Evolutionary conservation across 2,797 vertebrate genomes (phyloP).

Genomic region (Melanogrammus aeglefinus): DNA sequence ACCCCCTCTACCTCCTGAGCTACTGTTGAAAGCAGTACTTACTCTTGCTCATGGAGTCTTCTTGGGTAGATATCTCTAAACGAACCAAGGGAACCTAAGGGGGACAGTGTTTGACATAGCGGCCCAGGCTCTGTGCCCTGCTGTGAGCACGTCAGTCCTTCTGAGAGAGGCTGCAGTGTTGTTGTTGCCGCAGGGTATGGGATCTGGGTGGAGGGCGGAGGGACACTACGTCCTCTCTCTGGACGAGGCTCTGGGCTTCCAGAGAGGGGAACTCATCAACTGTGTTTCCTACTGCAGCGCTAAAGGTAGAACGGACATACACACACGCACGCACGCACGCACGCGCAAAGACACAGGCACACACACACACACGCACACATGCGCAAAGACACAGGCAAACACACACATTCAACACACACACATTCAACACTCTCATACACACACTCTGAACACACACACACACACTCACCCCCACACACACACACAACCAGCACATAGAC

Average conservation of each 20-base stretch:
- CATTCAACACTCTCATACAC: no score
- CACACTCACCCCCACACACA: not conserved
- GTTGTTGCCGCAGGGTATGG: slow-evolving; percentile 79
- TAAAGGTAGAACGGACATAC: slow-evolving; percentile 77
- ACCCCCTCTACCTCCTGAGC: no score
- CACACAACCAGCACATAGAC: no score
- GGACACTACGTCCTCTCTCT: slow-evolving; percentile 83
- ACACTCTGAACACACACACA: no score
- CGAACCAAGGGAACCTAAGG: not conserved
- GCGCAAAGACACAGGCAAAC: not conserved
- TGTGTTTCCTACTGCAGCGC: slow-evolving; percentile 86
- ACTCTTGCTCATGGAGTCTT: not conserved
- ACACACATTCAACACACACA: no score
- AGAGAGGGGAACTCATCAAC: slow-evolving; percentile 84
- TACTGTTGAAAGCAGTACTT: not conserved
- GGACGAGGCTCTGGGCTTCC: slow-evolving; percentile 84
- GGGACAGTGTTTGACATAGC: not conserved
- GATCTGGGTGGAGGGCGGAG: slow-evolving; percentile 89
- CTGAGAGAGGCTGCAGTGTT: not conserved
- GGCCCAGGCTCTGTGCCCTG: not conserved
- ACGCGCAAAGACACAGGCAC: not conserved
- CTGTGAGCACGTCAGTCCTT: not conserved
- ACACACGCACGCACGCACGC: not conserved
- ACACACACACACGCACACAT: not conserved
- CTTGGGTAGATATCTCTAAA: not conserved